Percentiles rank a stretch among this genome's conserved stretches.
Evolutionary conservation across 2,888 invertebrate genomes (phyloP).

Genomic region (Yponomeuta cagnagella): DNA sequence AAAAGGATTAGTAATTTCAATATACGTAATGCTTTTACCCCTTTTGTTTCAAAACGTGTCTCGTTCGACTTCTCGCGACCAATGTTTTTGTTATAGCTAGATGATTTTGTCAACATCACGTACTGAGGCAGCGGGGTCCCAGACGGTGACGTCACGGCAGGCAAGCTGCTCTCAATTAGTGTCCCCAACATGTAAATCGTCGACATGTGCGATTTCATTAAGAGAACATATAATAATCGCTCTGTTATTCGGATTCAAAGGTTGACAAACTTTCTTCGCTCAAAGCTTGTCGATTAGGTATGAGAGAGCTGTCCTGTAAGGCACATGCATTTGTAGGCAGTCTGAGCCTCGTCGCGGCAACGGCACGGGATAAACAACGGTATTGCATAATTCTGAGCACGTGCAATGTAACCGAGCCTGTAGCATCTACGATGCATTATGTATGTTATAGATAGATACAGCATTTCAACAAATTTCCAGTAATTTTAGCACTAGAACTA

Average conservation of each 20-base stretch:
- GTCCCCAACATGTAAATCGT: slow-evolving; percentile 8
- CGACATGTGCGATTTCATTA: slow-evolving; percentile 10
- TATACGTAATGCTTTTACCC: background rate
- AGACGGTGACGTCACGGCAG: slow-evolving; percentile 12
- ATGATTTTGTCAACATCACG: background rate
- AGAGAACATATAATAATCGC: background rate
- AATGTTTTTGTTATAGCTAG: background rate
- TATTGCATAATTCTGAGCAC: slow-evolving; percentile 10
- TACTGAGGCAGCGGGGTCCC: background rate
- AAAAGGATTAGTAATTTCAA: slow-evolving; percentile 22
- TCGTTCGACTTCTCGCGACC: background rate
- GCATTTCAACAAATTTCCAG: background rate
- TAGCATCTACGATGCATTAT: slow-evolving; percentile 1
- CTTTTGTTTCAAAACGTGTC: background rate
- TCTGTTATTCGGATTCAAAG: background rate
- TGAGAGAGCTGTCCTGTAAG: background rate
- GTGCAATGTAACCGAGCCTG: slow-evolving; percentile 7
- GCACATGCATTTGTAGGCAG: background rate
- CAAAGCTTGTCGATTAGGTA: background rate
- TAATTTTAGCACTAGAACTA: background rate
- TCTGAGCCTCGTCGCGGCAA: background rate
- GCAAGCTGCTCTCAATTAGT: slow-evolving; percentile 7
- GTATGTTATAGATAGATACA: background rate
- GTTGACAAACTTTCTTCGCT: slow-evolving; percentile 1
- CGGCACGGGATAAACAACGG: slow-evolving; percentile 4